A percentile compares a stretch with the other conserved stretches of the same genome.
phyloP scores from a whole-genome alignment of 1,140 invertebrate species.

The Nephila pilipes region DNA sequence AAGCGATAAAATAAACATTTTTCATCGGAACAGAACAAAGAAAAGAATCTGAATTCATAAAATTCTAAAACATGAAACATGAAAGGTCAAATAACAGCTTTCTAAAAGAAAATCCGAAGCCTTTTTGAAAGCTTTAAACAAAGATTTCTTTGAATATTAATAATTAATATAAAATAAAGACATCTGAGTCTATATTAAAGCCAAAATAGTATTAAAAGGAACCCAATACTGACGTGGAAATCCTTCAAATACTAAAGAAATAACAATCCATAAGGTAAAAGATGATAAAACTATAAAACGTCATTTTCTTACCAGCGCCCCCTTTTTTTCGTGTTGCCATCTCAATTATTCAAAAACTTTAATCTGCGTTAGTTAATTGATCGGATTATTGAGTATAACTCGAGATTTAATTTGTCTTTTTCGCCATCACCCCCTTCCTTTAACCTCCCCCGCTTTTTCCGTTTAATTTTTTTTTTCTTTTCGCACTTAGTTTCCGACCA shows the following conservation, averaged over 20 bases:
- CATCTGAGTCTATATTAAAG: too few relatives aligned
- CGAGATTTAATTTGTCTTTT: slow-evolving; percentile 72
- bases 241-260: neutral
- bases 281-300: neutral
- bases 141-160: neutral
- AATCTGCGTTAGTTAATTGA: slow-evolving; percentile 72
- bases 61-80: too few relatives aligned
- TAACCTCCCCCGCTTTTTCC: neutral
- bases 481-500: neutral
- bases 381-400: slow-evolving; percentile 74
- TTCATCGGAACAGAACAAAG: too few relatives aligned
- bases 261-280: neutral
- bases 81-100: too few relatives aligned
- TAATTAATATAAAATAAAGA: neutral
- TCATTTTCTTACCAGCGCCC: neutral
- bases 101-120: too few relatives aligned
- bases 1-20: too few relatives aligned
- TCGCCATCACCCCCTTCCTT: slow-evolving; percentile 3
- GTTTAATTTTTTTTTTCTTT: neutral
- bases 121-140: neutral
- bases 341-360: slow-evolving; percentile 74
- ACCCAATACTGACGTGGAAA: neutral
- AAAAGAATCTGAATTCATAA: too few relatives aligned
- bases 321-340: slow-evolving; percentile 42
- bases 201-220: neutral